These are phyloP conservation scores for Matsumurasca onukii DNA, from an alignment of 1,140 invertebrate species.

Conservation along the genomic window DNA sequence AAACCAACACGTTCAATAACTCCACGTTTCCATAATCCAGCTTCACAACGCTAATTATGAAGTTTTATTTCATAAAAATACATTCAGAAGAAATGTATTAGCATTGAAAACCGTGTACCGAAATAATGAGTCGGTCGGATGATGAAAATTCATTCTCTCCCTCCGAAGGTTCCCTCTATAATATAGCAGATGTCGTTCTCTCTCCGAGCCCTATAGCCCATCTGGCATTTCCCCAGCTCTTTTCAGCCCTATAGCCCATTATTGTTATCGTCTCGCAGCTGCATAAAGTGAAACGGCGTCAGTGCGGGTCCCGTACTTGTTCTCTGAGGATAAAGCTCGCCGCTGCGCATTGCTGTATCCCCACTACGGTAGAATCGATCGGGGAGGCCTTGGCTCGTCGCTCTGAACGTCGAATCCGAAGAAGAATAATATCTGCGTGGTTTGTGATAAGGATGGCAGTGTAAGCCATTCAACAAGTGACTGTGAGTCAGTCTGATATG, in stretches of 20 bases:
- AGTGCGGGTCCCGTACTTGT: conserved; percentile 47
- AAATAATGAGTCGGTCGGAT: conserved; percentile 22
- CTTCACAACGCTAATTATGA: too few relatives aligned
- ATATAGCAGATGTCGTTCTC: conserved; percentile 36
- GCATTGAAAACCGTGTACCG: not conserved
- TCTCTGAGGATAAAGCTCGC: conserved; percentile 38
- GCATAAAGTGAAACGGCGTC: conserved; percentile 54
- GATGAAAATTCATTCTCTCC: conserved; percentile 29
- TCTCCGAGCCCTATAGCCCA: conserved; percentile 49
- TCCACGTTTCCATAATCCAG: too few relatives aligned
- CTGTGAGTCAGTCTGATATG: conserved; percentile 26
- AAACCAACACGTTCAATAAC: too few relatives aligned
- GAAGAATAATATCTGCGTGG: conserved; percentile 30
- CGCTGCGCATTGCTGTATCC: conserved; percentile 28
- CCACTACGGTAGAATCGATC: conserved; percentile 33
- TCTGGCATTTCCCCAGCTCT: conserved; percentile 58
- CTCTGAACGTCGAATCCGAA: conserved; percentile 30
- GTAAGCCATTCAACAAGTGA: conserved; percentile 35
- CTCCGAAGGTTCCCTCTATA: conserved; percentile 30
- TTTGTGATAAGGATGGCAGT: conserved; percentile 33
- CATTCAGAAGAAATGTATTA: not conserved
- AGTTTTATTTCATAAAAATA: too few relatives aligned
- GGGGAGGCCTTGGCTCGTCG: conserved; percentile 22
- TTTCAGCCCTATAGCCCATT: conserved; percentile 56
- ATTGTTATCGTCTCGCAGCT: conserved; percentile 59